phyloP scores from a whole-genome alignment of 1,140 invertebrate genomes.

The Philotrypesis tridentata region DNA sequence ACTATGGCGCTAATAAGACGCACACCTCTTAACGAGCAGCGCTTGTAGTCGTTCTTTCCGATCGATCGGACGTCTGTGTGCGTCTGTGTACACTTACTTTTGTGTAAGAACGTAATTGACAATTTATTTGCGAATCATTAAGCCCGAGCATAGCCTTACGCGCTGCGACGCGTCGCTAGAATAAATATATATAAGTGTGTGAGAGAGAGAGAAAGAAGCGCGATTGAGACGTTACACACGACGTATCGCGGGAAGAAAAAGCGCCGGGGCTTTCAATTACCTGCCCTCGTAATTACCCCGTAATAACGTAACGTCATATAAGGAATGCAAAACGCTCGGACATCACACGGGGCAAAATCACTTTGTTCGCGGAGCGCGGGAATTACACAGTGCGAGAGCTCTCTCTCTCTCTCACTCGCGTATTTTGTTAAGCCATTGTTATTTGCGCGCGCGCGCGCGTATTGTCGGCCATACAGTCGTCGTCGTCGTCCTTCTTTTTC shows the following conservation, averaged over 20 bases:
- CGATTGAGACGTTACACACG: constrained; percentile 39
- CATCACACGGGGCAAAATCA: constrained; percentile 18
- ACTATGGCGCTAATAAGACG: constrained; percentile 17
- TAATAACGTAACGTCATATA: constrained; percentile 11
- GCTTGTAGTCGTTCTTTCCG: not conserved
- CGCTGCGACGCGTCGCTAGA: not conserved
- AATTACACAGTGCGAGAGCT: not conserved
- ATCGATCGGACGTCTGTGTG: too few relatives aligned
- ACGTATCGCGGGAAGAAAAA: not conserved
- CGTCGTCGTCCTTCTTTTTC: not conserved
- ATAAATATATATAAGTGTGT: not conserved
- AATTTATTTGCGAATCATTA: constrained; percentile 14
- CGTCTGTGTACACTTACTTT: not conserved
- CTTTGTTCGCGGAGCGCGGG: constrained; percentile 6
- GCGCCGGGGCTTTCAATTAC: constrained; percentile 26
- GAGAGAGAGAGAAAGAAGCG: too few relatives aligned
- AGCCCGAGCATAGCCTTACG: not conserved
- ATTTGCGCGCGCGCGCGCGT: not conserved
- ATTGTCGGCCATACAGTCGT: too few relatives aligned
- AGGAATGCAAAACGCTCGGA: constrained; percentile 32
- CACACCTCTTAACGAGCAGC: constrained; percentile 3
- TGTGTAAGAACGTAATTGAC: not conserved
- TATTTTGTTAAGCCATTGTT: constrained; percentile 31
- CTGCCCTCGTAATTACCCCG: constrained; percentile 15
- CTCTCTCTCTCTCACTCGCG: too few relatives aligned